phyloP scores from a whole-genome alignment of 2,797 vertebrate genomes.

The Tauraco hartlaubi region DNA sequence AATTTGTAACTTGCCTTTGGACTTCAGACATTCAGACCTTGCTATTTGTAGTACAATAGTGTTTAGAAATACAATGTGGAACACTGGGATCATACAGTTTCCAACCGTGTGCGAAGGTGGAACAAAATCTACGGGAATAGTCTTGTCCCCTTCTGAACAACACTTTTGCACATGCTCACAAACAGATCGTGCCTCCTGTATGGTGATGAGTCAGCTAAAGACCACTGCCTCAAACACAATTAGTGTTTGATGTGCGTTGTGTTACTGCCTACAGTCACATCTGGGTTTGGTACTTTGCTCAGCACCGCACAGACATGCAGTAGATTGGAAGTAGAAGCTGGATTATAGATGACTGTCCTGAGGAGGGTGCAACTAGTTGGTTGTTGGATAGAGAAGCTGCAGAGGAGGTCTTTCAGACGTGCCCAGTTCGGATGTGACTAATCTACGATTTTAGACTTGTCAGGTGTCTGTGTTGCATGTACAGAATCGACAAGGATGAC shows the following conservation, averaged over 20 bases:
- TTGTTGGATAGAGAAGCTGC: not conserved
- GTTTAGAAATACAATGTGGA: not conserved
- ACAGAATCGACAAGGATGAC: not conserved
- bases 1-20: not conserved
- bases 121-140: not conserved
- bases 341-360: not conserved
- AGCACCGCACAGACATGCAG: accelerated
- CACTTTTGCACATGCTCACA: not conserved
- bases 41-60: not conserved
- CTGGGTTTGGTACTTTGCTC: not conserved
- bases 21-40: not conserved
- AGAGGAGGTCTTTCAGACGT: not conserved
- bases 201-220: not conserved
- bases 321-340: not conserved
- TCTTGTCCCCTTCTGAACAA: not conserved
- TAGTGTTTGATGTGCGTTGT: not conserved
- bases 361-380: not conserved
- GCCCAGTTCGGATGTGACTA: not conserved
- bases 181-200: not conserved
- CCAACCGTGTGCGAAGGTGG: not conserved
- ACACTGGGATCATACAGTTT: not conserved
- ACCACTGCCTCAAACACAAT: accelerated
- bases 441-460: not conserved
- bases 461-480: not conserved
- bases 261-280: not conserved